Evolutionary conservation across 2,797 vertebrate species (phyloP).

Genomic region (Catamblyrhynchus diadema): DNA sequence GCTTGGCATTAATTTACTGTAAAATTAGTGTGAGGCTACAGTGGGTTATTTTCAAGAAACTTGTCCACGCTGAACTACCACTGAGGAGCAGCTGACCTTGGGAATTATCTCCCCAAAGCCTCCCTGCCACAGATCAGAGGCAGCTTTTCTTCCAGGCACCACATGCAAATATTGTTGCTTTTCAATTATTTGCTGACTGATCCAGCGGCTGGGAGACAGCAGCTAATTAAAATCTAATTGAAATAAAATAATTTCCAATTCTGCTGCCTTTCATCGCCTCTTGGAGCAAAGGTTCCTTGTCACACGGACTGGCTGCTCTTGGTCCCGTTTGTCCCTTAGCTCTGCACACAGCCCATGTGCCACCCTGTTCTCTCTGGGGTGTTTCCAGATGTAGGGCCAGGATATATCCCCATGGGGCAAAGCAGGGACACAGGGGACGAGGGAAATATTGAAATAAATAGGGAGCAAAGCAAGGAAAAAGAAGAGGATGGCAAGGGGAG

Average conservation of each 20-base stretch:
- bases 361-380: not conserved
- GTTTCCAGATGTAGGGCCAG: no score
- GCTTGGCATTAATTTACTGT: conserved; percentile 60
- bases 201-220: conserved; percentile 59
- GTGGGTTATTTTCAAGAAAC: conserved; percentile 24
- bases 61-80: conserved; percentile 27
- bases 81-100: conserved; percentile 46
- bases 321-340: not conserved
- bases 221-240: conserved; percentile 80
- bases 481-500: not conserved
- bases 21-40: conserved; percentile 55
- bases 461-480: not conserved
- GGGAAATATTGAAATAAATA: not conserved
- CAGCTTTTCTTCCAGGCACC: conserved; percentile 58
- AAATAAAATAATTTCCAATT: conserved; percentile 74
- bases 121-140: conserved; percentile 42
- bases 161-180: conserved; percentile 71
- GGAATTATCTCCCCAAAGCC: conserved; percentile 58
- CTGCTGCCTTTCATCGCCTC: conserved; percentile 19
- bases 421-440: not conserved
- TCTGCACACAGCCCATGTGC: not conserved
- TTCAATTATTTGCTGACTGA: conserved; percentile 73
- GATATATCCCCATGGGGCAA: rapidly evolving
- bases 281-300: conserved; percentile 30
- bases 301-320: not conserved